Conservation (phyloP, 2,797 vertebrate genomes). For the Phyllotis vaccarum region DNA sequence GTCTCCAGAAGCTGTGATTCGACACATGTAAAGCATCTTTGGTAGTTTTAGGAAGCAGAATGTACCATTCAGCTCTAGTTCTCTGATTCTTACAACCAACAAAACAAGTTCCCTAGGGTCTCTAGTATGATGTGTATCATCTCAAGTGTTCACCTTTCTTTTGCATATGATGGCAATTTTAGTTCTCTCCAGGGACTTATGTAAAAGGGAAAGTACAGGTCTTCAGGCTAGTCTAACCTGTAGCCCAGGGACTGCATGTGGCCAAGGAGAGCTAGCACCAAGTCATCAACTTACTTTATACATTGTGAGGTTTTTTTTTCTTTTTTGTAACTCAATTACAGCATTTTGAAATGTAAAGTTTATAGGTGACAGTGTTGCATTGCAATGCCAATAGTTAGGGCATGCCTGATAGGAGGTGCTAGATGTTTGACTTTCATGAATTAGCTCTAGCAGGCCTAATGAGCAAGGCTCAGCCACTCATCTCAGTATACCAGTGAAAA, state of each 20-base stretch:
- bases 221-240: background rate
- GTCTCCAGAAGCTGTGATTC: background rate
- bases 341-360: background rate
- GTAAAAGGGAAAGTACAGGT: background rate
- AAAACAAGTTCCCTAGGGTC: background rate
- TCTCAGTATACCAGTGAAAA: background rate
- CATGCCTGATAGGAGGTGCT: background rate
- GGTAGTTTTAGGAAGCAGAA: background rate
- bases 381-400: background rate
- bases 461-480: background rate
- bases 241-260: background rate
- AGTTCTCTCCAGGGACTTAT: background rate
- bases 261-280: background rate
- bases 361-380: background rate
- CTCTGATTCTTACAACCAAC: background rate
- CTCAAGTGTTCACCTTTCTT: background rate
- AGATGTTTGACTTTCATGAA: background rate
- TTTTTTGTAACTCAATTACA: background rate
- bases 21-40: background rate
- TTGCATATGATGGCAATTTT: background rate
- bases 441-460: background rate
- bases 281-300: background rate
- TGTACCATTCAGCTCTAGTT: background rate
- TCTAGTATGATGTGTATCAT: background rate
- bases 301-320: background rate